These are phyloP conservation scores for Petrocephalus zakoni DNA, from an alignment of 2,113 vertebrate genomes.

Conservation along the genomic window DNA sequence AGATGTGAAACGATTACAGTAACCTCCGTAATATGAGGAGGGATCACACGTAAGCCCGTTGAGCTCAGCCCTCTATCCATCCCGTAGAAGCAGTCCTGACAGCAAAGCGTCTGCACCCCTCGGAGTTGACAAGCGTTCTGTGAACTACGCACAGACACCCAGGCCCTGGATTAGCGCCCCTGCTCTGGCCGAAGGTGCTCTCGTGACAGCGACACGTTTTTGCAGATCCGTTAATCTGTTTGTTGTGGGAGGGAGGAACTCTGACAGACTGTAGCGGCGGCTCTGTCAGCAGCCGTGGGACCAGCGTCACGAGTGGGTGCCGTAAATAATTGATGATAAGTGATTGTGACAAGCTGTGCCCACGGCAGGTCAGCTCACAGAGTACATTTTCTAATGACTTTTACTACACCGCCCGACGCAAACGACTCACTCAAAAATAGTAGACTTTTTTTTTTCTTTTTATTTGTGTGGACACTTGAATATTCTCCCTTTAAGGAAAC, in stretches of 20 bases:
- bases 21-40: conserved; percentile 15
- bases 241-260: background rate
- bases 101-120: conserved; percentile 34
- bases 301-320: background rate
- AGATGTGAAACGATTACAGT: conserved; percentile 22
- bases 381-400: conserved; percentile 24
- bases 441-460: background rate
- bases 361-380: background rate
- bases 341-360: conserved; percentile 24
- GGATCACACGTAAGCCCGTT: conserved; percentile 11
- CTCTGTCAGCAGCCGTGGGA: conserved; percentile 26
- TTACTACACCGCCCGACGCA: background rate
- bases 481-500: background rate
- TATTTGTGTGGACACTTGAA: background rate
- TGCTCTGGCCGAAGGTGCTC: background rate
- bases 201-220: conserved; percentile 11
- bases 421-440: conserved; percentile 12
- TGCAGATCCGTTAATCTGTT: conserved; percentile 25
- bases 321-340: conserved; percentile 27
- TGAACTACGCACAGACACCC: conserved; percentile 29
- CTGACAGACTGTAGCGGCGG: conserved; percentile 14
- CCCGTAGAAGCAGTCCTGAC: conserved; percentile 24
- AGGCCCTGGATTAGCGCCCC: conserved; percentile 26
- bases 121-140: conserved; percentile 28
- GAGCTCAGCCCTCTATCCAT: conserved; percentile 11